Evolutionary conservation across 37 sponge, comb jelly and placozoan species (phyloP).

Genomic region (Geodia barretti): DNA sequence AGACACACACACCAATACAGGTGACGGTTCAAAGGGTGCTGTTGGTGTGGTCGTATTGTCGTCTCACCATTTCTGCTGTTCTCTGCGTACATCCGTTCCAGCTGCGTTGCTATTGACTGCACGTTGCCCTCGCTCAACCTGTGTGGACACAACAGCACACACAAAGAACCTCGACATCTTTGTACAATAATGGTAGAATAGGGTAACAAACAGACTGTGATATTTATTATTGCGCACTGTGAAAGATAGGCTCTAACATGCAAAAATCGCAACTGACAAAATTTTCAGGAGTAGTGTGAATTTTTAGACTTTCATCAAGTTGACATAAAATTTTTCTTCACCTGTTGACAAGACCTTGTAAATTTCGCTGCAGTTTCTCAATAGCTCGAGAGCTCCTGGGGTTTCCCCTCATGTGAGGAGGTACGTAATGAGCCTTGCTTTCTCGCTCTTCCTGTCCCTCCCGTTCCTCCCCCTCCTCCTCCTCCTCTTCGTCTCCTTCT

Average conservation of each 20-base stretch:
- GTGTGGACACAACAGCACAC: no score
- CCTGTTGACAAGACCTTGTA: slow-evolving; percentile 85
- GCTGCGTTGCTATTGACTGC: slow-evolving; percentile 38
- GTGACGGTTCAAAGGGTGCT: no score
- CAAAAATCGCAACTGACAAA: not conserved
- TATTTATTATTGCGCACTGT: not conserved
- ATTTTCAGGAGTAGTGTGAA: slow-evolving; percentile 1
- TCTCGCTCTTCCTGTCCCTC: not conserved
- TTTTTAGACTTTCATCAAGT: no score
- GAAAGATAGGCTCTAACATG: not conserved
- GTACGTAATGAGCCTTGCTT: slow-evolving; percentile 26
- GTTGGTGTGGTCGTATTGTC: no score
- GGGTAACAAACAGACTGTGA: no score
- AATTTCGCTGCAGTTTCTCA: slow-evolving; percentile 34
- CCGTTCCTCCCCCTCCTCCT: not conserved
- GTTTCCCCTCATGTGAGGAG: slow-evolving; percentile 38
- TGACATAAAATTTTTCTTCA: no score
- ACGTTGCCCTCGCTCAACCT: slow-evolving; percentile 82
- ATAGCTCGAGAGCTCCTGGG: not conserved
- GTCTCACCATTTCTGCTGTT: slow-evolving; percentile 82
- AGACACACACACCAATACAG: not conserved
- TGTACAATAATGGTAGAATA: no score
- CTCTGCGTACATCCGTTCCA: slow-evolving; percentile 64
- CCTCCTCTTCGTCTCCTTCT: not conserved
- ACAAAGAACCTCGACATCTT: no score